Base-by-base conservation (phyloP, 2,113 vertebrate genomes). In the Pleuronectes platessa region DNA sequence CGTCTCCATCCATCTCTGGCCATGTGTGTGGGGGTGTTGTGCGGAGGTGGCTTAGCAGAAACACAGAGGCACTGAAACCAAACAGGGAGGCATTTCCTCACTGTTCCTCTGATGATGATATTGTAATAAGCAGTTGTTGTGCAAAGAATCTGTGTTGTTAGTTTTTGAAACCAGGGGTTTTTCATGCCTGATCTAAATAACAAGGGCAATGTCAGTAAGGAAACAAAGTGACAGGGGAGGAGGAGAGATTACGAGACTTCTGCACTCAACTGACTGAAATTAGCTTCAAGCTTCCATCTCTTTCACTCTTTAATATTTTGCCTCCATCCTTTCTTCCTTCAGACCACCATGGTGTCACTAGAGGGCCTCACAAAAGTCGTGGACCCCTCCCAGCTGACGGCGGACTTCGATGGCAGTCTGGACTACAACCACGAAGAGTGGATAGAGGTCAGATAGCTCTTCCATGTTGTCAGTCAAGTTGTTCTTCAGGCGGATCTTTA, bases 341-440 rank as follows among this genome's bases (percentile, higher is more conserved):
- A 99, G 98, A 99, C 98, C 86, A 98, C 96, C 88, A 99, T 99
- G 97, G 98, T 99, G 90, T 99, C 98, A 81, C 90, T 99, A 87
- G 98, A 99, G 94, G 98, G 98, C 92, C 96, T 99, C 83, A 97
- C 97, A 83, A 99, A 99, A 94, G 96, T 99, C 76, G 98, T 99
- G 81, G 98, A 99, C 92, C 97, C 98, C 74, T 99, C 98, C 85
- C 98, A 99, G 92, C 95, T 99, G 82, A 99, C 98, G 0, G 92
- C 97, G 0, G 98, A 99, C 94, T 99, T 99, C 24, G 98, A 99
- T 40, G 98, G 98, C 91, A 98, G 97, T 89, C 94, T 99, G 92
- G 98, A 98, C 61, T 99, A 99, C 91, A 99, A 99, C 94, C 98
- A 99, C 0, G 98, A 99, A 64, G 98, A 99, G 71, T 99, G 98